These are phyloP conservation scores for Aporophyla nigra DNA, from an alignment of 2,888 invertebrate genomes.

Conservation along the genomic window DNA sequence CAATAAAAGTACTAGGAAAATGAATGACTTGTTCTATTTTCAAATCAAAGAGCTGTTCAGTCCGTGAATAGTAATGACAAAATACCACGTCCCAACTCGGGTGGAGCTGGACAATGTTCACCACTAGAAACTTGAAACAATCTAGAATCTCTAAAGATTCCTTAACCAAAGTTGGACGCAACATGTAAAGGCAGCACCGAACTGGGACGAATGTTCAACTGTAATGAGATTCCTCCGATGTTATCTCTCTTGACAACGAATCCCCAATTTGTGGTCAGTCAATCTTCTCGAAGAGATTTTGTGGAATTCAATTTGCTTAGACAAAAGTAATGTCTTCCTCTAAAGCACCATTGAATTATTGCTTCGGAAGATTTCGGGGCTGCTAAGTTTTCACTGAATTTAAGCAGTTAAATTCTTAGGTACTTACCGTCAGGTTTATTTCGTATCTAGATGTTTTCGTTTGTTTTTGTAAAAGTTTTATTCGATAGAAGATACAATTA, in stretches of 20 bases:
- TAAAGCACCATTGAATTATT: conserved; percentile 76
- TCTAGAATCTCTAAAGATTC: conserved; percentile 80
- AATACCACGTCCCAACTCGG: conserved; percentile 33
- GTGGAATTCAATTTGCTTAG: conserved; percentile 89
- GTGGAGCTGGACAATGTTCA: conserved; percentile 38
- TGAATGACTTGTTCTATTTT: conserved; percentile 4
- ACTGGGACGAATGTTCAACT: conserved; percentile 80
- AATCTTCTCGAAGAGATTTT: conserved; percentile 83
- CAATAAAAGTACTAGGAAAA: not conserved
- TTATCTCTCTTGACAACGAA: conserved; percentile 89
- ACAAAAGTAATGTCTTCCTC: conserved; percentile 83
- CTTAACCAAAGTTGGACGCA: conserved; percentile 77
- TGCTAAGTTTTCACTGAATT: conserved; percentile 34
- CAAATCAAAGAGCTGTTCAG: not conserved
- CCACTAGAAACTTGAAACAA: conserved; percentile 74
- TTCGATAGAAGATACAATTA: too few species aligned
- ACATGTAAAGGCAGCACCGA: conserved; percentile 79
- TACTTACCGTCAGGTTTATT: conserved; percentile 10
- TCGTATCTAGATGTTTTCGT: not conserved
- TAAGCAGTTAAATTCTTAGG: conserved; percentile 23
- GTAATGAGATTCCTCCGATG: conserved; percentile 90
- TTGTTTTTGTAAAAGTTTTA: not conserved
- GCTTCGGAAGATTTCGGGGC: conserved; percentile 66
- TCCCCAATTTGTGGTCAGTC: conserved; percentile 90
- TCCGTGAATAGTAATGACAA: conserved; percentile 35